A percentile compares a stretch with the other conserved stretches of the same genome.
phyloP scores from a whole-genome alignment of 1,140 invertebrate species.

The Drosophila biarmipes region DNA sequence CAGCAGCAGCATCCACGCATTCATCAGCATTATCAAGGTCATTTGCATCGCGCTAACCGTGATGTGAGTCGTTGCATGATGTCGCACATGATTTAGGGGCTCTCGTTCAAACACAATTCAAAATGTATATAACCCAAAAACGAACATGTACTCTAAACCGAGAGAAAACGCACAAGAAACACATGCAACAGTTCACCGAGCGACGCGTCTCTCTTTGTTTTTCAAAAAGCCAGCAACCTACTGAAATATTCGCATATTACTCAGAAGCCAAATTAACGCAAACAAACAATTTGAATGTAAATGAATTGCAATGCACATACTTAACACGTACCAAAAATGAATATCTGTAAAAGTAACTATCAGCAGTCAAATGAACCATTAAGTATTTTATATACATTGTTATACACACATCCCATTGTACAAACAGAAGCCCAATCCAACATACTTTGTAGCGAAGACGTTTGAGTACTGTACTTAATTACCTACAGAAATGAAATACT shows the following conservation, averaged over 20 bases:
- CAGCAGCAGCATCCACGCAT: conserved; percentile 54
- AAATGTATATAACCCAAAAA: conserved; percentile 32
- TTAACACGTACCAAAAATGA: conserved; percentile 25
- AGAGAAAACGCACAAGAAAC: conserved; percentile 28
- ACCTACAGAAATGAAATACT: conserved; percentile 12
- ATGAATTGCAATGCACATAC: conserved; percentile 7
- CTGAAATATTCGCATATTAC: conserved; percentile 18
- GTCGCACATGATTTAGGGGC: conserved; percentile 81
- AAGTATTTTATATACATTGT: conserved; percentile 47
- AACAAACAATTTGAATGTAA: conserved; percentile 6
- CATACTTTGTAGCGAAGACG: conserved; percentile 17
- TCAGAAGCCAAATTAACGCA: conserved; percentile 13
- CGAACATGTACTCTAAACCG: conserved; percentile 14
- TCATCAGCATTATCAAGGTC: conserved; percentile 82
- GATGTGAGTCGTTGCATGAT: conserved; percentile 84
- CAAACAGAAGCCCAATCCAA: conserved; percentile 38
- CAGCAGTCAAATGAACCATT: conserved; percentile 55
- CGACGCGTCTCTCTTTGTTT: conserved; percentile 45
- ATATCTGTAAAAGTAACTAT: conserved; percentile 52
- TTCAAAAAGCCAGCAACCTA: conserved; percentile 9
- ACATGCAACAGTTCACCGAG: conserved; percentile 55
- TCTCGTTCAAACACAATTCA: conserved; percentile 24
- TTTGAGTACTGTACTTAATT: conserved; percentile 64
- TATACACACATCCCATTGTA: conserved; percentile 58
- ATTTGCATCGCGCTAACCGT: conserved; percentile 83